phyloP scores from a whole-genome alignment of 30 jellyfish, hydroid and myxozoan genomes.

The Pelagia noctiluca region DNA sequence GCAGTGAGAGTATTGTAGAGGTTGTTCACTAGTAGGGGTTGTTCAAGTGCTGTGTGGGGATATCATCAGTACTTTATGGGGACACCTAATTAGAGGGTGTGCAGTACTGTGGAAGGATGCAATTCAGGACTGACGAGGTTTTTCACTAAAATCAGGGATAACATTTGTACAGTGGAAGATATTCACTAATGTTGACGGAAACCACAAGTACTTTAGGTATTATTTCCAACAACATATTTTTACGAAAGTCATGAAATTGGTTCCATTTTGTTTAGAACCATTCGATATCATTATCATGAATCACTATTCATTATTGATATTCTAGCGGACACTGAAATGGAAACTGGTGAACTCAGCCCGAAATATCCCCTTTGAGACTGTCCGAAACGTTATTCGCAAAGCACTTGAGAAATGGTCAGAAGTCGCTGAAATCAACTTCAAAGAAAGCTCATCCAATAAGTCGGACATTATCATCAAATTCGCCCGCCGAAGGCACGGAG shows the following conservation, averaged over 20 bases:
- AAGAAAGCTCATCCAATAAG: slow-evolving; percentile 3
- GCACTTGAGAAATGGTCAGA: slow-evolving; percentile 61
- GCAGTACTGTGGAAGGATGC: background rate
- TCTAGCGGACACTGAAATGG: slow-evolving; percentile 76
- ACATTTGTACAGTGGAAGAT: background rate
- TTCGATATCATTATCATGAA: too few relatives aligned
- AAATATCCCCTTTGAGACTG: background rate
- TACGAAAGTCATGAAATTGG: too few relatives aligned
- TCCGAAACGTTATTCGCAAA: background rate
- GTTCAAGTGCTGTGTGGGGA: background rate
- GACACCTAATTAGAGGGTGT: background rate
- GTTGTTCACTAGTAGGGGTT: background rate
- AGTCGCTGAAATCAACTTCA: slow-evolving; percentile 45
- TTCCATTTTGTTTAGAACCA: too few relatives aligned
- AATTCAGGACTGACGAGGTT: background rate
- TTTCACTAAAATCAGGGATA: background rate
- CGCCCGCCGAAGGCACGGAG: slow-evolving; percentile 22
- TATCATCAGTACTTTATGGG: too few relatives aligned
- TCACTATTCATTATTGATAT: too few relatives aligned
- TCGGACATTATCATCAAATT: slow-evolving; percentile 46
- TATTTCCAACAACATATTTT: background rate
- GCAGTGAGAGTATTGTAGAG: too few relatives aligned
- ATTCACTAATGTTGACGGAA: background rate
- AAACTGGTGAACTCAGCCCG: slow-evolving; percentile 43
- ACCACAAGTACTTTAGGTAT: background rate